Conservation (phyloP, 2,113 vertebrate genomes). For the Psophia crepitans region DNA sequence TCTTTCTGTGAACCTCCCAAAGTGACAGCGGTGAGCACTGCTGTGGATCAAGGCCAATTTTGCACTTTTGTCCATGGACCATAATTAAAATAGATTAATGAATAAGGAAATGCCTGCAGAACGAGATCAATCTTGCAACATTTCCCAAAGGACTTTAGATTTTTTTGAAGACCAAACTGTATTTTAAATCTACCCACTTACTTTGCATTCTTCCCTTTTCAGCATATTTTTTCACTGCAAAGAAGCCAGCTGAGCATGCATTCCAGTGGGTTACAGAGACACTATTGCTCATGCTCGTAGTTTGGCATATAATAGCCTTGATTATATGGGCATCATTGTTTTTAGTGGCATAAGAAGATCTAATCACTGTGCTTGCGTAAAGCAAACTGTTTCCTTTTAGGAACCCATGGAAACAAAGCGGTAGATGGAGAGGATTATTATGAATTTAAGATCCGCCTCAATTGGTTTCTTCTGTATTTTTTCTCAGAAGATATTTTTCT, state of each 20-base stretch:
- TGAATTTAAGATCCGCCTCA: neutral
- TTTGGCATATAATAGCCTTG: neutral
- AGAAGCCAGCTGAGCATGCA: neutral
- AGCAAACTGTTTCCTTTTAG: neutral
- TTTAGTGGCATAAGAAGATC: neutral
- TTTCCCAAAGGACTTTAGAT: neutral
- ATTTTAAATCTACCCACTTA: neutral
- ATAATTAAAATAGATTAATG: slow-evolving; percentile 51
- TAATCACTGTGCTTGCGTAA: neutral
- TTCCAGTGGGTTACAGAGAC: neutral
- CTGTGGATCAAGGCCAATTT: slow-evolving; percentile 9
- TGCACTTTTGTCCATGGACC: neutral
- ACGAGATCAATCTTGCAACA: slow-evolving; percentile 34
- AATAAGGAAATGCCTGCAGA: slow-evolving; percentile 33
- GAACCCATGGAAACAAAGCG: neutral
- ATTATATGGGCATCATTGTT: neutral
- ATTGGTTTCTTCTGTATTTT: neutral
- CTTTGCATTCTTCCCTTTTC: neutral
- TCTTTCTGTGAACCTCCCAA: slow-evolving; percentile 45
- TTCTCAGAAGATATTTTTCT: neutral
- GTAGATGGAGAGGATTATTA: neutral
- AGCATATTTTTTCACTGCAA: neutral
- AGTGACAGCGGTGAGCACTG: neutral
- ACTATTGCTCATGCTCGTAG: neutral
- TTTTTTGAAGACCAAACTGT: neutral